phyloP scores from a whole-genome alignment of 2,797 vertebrate genomes.

The Takifugu rubripes region DNA sequence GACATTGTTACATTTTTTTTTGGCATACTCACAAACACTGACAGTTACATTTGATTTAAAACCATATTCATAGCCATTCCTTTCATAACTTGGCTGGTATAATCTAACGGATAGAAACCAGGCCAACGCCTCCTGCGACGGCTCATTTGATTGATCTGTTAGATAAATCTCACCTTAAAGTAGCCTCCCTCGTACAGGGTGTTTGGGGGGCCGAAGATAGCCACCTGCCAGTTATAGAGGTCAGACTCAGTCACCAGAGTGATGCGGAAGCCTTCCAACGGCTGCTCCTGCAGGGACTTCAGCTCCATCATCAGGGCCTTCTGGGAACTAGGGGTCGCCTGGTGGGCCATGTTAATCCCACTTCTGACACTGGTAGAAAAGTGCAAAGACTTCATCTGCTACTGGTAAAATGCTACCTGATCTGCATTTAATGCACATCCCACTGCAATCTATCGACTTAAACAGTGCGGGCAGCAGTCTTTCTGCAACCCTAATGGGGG shows the following conservation, averaged over 20 bases:
- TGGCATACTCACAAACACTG: too few species aligned
- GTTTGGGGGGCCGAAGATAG: constrained; percentile 93
- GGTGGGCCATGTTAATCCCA: constrained; percentile 86
- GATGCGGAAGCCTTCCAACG: constrained; percentile 94
- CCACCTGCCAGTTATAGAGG: constrained; percentile 96
- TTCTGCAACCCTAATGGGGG: too few species aligned
- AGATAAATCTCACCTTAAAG: constrained; percentile 83
- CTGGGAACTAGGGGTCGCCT: constrained; percentile 94
- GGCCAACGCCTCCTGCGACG: not conserved
- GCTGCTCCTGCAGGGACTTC: constrained; percentile 94
- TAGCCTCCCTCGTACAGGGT: constrained; percentile 93
- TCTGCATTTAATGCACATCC: not conserved
- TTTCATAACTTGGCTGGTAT: too few species aligned
- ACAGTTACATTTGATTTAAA: too few species aligned
- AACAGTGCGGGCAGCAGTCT: too few species aligned
- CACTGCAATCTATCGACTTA: not conserved
- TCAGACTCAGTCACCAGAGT: constrained; percentile 92
- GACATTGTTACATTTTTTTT: too few species aligned
- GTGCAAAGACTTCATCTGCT: not conserved
- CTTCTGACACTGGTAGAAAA: constrained; percentile 39
- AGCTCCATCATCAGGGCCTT: constrained; percentile 95
- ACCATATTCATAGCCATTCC: too few species aligned
- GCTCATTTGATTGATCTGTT: not conserved
- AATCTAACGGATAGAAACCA: not conserved
- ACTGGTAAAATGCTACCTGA: not conserved